Conservation (phyloP, 53 echinoderm and acorn worm species). For the Mesocentrotus franciscanus region DNA sequence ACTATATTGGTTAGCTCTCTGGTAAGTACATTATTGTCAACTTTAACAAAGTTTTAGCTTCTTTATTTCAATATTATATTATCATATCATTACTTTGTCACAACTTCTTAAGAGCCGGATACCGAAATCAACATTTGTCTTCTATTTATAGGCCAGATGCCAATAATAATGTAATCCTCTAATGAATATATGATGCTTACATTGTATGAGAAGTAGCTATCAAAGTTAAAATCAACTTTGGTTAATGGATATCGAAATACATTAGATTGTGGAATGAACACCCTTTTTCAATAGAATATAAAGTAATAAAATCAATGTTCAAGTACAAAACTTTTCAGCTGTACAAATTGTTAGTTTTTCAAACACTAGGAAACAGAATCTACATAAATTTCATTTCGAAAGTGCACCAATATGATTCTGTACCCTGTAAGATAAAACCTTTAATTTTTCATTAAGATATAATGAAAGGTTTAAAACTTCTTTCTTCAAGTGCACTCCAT, state of each 20-base stretch:
- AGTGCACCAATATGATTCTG: too few relatives aligned
- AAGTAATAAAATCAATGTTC: too few relatives aligned
- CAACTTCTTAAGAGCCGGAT: not conserved
- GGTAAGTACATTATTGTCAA: not conserved
- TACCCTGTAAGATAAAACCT: too few relatives aligned
- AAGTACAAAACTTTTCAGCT: too few relatives aligned
- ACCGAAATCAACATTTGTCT: not conserved
- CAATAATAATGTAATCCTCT: not conserved
- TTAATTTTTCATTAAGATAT: too few relatives aligned
- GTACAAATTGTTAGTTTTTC: too few relatives aligned
- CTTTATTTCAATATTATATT: too few relatives aligned
- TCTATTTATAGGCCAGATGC: not conserved
- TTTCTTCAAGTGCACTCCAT: not conserved
- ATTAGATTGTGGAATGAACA: not conserved
- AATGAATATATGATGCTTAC: not conserved
- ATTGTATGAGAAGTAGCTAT: not conserved
- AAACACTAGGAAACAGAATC: too few relatives aligned
- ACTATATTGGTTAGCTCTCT: not conserved
- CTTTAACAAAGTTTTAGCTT: too few relatives aligned
- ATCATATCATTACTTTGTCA: too few relatives aligned
- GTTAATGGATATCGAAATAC: not conserved
- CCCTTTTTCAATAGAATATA: too few relatives aligned
- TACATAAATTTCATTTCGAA: too few relatives aligned
- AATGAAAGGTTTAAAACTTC: not conserved
- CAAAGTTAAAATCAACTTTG: not conserved